Evolutionary conservation across 2,113 vertebrate genomes (phyloP).

Genomic region (Esox niger): DNA sequence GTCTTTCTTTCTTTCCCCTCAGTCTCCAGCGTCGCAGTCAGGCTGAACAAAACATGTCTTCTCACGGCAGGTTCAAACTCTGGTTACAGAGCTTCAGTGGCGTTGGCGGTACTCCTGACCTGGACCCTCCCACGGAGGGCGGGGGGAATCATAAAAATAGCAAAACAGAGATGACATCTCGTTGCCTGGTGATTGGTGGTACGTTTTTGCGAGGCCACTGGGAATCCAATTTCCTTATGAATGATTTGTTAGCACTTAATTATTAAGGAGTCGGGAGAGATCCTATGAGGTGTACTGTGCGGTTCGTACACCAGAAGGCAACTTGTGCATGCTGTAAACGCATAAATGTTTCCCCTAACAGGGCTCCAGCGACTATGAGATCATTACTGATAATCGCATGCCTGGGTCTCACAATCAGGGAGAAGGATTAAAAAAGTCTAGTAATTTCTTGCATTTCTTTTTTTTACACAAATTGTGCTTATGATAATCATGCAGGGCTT

Average conservation of each 20-base stretch:
- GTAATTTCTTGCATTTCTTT: not conserved
- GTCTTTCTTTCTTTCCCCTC: not conserved
- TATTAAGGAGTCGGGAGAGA: slow-evolving; percentile 58
- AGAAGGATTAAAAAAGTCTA: not conserved
- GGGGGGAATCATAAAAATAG: not conserved
- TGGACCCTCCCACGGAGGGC: slow-evolving; percentile 6
- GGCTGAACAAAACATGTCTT: not conserved
- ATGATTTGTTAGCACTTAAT: slow-evolving; percentile 65
- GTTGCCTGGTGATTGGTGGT: not conserved
- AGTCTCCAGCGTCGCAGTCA: not conserved
- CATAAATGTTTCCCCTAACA: slow-evolving; percentile 36
- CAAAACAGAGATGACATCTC: not conserved
- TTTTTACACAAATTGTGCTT: not conserved
- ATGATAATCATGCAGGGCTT: not conserved
- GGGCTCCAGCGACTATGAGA: slow-evolving; percentile 34
- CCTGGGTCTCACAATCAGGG: not conserved
- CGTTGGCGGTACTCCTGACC: slow-evolving; percentile 23
- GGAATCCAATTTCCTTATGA: slow-evolving; percentile 49
- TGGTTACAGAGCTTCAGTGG: slow-evolving; percentile 34
- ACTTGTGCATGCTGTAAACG: slow-evolving; percentile 33
- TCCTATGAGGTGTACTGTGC: slow-evolving; percentile 50
- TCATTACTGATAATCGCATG: slow-evolving; percentile 30
- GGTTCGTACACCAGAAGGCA: slow-evolving; percentile 14
- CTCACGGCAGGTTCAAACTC: slow-evolving; percentile 41
- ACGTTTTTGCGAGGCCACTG: slow-evolving; percentile 20